phyloP scores from a whole-genome alignment of 2,113 vertebrate genomes.

The Lathamus discolor region DNA sequence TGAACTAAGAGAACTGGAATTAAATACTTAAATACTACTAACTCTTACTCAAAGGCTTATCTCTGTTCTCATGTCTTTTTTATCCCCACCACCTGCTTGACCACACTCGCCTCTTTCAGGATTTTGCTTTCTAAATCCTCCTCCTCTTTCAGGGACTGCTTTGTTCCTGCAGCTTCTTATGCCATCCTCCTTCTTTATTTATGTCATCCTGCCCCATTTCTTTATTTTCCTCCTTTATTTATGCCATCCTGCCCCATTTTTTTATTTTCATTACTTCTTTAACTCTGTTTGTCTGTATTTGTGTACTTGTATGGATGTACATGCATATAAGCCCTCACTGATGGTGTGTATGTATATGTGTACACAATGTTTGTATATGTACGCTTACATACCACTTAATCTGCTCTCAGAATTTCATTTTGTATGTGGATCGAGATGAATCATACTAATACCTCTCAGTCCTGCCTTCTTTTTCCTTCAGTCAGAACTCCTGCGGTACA shows the following conservation, averaged over 20 bases:
- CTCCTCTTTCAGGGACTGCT: not conserved
- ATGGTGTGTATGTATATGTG: not conserved
- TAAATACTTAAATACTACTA: not conserved
- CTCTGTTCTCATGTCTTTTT: not conserved
- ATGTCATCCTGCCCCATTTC: not conserved
- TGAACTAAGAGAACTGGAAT: not conserved
- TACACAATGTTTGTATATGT: not conserved
- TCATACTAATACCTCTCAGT: constrained; percentile 2
- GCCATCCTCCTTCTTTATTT: not conserved
- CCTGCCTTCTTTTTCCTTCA: constrained; percentile 29
- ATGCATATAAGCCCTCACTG: not conserved
- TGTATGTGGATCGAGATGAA: not conserved
- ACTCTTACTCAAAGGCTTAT: not conserved
- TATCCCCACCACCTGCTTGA: not conserved
- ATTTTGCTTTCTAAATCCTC: not conserved
- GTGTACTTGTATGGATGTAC: not conserved
- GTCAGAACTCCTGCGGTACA: constrained; percentile 34
- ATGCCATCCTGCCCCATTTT: not conserved
- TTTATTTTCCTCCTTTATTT: not conserved
- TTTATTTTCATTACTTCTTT: not conserved
- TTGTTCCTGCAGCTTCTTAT: not conserved
- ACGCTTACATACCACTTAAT: not conserved
- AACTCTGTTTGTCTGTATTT: not conserved
- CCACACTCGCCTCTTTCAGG: not conserved
- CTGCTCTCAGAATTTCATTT: not conserved